Conservation (phyloP, 1,140 invertebrate species). For the Atta cephalotes region DNA sequence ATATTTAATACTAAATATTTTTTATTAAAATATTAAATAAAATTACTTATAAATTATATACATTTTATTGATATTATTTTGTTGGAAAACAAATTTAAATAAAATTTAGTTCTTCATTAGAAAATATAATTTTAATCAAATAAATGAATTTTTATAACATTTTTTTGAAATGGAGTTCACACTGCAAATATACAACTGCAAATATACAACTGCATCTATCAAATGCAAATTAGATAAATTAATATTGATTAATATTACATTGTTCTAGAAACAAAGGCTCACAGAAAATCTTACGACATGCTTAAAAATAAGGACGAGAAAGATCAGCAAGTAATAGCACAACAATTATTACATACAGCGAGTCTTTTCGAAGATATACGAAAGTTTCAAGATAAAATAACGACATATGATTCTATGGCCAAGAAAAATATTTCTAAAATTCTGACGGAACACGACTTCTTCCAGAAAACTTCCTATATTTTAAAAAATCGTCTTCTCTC, state of each 20-base stretch:
- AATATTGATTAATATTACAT: conserved; percentile 21
- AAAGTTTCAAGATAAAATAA: conserved; percentile 75
- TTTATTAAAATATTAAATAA: background rate
- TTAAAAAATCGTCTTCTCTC: conserved; percentile 71
- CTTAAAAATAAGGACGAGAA: conserved; percentile 77
- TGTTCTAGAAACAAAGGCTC: conserved; percentile 68
- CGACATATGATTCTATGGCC: conserved; percentile 55
- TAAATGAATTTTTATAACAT: background rate
- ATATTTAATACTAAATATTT: too few species aligned
- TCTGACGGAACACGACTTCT: conserved; percentile 70
- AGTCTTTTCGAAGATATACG: conserved; percentile 73
- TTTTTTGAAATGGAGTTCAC: background rate
- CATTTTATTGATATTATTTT: conserved; percentile 7
- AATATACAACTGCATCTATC: background rate
- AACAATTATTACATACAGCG: conserved; percentile 71
- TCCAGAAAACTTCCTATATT: conserved; percentile 64
- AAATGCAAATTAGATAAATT: conserved; percentile 10
- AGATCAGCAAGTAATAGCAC: conserved; percentile 74
- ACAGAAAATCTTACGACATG: conserved; percentile 72
- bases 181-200: background rate
- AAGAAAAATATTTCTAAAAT: conserved; percentile 71
- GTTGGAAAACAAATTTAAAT: background rate
- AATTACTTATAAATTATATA: conserved; percentile 9
- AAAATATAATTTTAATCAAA: background rate
- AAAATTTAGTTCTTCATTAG: background rate